Percentiles rank a stretch among this genome's conserved stretches.
These are phyloP conservation scores for Hystrix brachyura DNA, from an alignment of 2,113 vertebrate species.

Conservation along the genomic window DNA sequence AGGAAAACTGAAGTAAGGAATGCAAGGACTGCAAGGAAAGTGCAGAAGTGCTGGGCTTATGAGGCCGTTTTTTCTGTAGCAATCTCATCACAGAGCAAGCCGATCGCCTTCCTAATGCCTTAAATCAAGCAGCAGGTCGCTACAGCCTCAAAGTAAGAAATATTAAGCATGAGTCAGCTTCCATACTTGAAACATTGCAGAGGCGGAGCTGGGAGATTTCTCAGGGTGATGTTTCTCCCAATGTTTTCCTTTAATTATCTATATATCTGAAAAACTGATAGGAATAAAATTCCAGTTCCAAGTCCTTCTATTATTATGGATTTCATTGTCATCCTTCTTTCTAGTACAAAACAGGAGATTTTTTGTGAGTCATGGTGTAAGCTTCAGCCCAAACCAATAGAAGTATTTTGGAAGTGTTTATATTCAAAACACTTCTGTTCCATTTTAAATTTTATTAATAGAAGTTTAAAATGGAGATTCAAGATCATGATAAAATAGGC, in stretches of 20 bases:
- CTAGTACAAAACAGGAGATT: background rate
- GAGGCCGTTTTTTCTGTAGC: conserved; percentile 79
- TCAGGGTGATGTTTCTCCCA: conserved; percentile 39
- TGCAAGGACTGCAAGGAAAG: conserved; percentile 79
- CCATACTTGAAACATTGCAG: conserved; percentile 76
- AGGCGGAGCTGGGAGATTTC: conserved; percentile 65
- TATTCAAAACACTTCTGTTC: background rate
- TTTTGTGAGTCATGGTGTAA: background rate
- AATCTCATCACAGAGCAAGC: conserved; percentile 79
- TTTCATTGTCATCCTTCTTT: background rate
- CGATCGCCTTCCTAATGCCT: conserved; percentile 80
- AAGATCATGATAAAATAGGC: background rate
- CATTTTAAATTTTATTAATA: background rate
- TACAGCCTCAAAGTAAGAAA: conserved; percentile 82
- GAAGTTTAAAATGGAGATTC: background rate
- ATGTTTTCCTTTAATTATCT: background rate
- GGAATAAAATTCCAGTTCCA: conserved; percentile 36
- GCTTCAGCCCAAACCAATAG: background rate
- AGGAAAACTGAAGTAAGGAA: conserved; percentile 44
- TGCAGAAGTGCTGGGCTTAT: conserved; percentile 69
- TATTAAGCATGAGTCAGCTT: conserved; percentile 81
- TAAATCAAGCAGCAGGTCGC: conserved; percentile 87
- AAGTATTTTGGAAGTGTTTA: conserved; percentile 43
- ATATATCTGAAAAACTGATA: background rate
- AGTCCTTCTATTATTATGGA: background rate